Evolutionary conservation across 1,140 invertebrate genomes (phyloP), one percentile per base, ranked within the genome.

Genomic region (Vanessa tameamea): DNA sequence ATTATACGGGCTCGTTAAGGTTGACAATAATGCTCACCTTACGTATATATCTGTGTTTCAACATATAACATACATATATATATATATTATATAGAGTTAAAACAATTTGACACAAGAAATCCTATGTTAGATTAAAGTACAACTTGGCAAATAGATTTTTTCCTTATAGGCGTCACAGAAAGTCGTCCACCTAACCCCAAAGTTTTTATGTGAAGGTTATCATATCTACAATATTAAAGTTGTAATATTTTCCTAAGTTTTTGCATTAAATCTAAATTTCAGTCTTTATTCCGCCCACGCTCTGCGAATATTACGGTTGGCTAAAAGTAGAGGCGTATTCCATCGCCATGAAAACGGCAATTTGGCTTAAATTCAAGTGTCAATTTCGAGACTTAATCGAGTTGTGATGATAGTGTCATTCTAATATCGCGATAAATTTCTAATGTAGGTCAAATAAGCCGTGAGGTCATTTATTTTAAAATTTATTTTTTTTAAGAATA

Each of bases 331-430:
- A 75, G 51, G 73, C 68, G 67, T 48, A 23, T 55, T 63, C 67
- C 53, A 63, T 72, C 48, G 47, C 68, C 63, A 75, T 74, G 59
- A 74, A 69, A 74, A 74, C 47, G 67, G 47, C 73, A 64, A 70
- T 75, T 75, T 75, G 47, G 67, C 53, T 66, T 75, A 75, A 75
- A 70, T 69, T 75, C 63, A 47, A 75, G 67, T 75, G 64, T 75
- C 67, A 66, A 75, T 75, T 75, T 75, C 51, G 63, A 51, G 53
- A 51, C 68, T 70, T 75, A 69, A 75, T 75, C 68, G 67, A 75
- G 23, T 75, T 75, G 67, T 57, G 73, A 75, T 75, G 68, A 75
- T 61, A 75, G 70, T 75, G 68, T 66, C 68, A 75, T 59, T 70
- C 73, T 69, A 59, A 59, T 59, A 68, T 48, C 16, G 64, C 51